These are phyloP conservation scores for Eudyptes chrysolophus DNA, from an alignment of 2,113 vertebrate genomes.

Conservation along the genomic window DNA sequence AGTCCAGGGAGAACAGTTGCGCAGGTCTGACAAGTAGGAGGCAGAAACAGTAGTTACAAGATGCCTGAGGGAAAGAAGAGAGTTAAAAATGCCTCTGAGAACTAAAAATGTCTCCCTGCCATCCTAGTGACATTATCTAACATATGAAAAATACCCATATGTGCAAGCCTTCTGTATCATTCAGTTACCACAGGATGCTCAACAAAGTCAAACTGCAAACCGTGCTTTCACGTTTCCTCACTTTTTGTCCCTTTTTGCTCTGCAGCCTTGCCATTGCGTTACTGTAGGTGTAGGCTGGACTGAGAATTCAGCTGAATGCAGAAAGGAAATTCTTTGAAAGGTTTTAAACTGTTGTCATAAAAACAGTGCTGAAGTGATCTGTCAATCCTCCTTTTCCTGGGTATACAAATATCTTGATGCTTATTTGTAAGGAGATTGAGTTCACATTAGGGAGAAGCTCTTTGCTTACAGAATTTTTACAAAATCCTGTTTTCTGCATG, in stretches of 20 bases:
- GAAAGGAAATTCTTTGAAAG: neutral
- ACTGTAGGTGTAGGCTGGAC: neutral
- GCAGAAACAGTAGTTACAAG: neutral
- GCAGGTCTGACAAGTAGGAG: neutral
- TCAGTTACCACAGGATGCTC: neutral
- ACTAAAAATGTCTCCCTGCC: neutral
- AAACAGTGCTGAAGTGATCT: neutral
- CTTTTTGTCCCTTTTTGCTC: neutral
- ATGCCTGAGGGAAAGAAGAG: neutral
- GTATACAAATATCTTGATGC: neutral
- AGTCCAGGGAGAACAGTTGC: neutral
- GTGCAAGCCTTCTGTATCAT: neutral
- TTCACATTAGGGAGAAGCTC: neutral
- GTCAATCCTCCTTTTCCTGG: neutral
- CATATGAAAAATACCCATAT: neutral
- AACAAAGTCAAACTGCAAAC: neutral
- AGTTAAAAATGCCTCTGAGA: neutral
- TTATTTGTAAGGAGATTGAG: neutral
- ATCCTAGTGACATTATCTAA: neutral
- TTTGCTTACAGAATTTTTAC: neutral
- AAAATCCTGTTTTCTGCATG: neutral
- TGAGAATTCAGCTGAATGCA: neutral
- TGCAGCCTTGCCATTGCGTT: fast-evolving
- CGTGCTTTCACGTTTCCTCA: neutral
- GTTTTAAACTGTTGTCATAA: neutral